Conservation (phyloP, 2,797 vertebrate genomes). For the Manis crassicaudata region DNA sequence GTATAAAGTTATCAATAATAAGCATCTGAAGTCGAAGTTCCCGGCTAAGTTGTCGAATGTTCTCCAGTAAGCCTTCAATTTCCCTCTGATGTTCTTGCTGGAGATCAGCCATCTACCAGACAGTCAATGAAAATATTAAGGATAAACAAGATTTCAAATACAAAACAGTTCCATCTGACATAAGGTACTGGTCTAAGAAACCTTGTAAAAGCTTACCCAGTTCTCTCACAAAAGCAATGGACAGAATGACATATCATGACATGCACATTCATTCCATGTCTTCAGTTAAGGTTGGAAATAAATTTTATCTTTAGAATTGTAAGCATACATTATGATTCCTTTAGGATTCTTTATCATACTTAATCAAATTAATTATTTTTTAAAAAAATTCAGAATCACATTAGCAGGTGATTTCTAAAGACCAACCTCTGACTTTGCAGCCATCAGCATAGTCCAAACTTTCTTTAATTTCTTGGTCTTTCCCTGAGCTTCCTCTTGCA, state of each 20-base stretch:
- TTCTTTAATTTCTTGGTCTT: constrained; percentile 99
- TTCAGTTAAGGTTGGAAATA: not conserved
- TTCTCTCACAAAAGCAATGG: not conserved
- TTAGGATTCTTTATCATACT: not conserved
- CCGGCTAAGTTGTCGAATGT: constrained; percentile 97
- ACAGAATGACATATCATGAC: not conserved
- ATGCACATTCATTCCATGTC: not conserved
- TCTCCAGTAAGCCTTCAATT: constrained; percentile 97
- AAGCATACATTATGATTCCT: not conserved
- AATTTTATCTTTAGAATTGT: constrained; percentile 8
- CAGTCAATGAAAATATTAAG: not conserved
- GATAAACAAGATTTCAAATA: constrained; percentile 7
- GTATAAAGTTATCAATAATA: constrained; percentile 99
- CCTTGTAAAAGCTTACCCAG: not conserved
- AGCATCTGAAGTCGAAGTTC: constrained; percentile 98
- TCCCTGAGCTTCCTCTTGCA: constrained; percentile 98
- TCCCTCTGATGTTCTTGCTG: constrained; percentile 98
- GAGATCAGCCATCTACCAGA: constrained; percentile 95
- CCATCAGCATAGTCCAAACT: constrained; percentile 99
- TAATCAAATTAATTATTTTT: not conserved
- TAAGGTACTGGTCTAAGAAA: not conserved
- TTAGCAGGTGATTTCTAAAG: constrained; percentile 12
- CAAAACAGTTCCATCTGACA: not conserved
- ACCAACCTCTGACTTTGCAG: constrained; percentile 97
- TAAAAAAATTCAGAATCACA: constrained; percentile 2